Conservation (phyloP, 2,888 invertebrate species). For the Agrotis puta region DNA sequence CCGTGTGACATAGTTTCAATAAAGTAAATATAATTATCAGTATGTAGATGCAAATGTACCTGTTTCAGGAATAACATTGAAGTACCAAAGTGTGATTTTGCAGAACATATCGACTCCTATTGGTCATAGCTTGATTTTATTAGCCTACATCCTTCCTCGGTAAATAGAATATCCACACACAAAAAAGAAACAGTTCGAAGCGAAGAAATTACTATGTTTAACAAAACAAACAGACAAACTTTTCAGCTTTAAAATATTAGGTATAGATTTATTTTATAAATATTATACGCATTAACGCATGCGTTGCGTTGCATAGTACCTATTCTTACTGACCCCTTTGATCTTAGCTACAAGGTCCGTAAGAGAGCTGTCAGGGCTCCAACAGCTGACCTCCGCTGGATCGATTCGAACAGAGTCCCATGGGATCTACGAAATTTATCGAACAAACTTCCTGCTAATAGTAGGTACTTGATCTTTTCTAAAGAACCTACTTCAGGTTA, state of each 20-base stretch:
- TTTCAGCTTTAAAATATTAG: not conserved
- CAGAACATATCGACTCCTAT: too few relatives aligned
- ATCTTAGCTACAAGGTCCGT: slow-evolving; percentile 11
- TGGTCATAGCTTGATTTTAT: too few relatives aligned
- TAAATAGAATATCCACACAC: too few relatives aligned
- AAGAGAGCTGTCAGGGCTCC: slow-evolving; percentile 26
- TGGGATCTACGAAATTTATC: slow-evolving; percentile 42
- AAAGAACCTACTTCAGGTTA: not conserved
- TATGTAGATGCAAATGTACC: not conserved
- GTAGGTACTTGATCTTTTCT: slow-evolving; percentile 34
- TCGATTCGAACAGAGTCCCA: slow-evolving; percentile 47
- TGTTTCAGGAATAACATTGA: not conserved
- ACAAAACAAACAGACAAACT: too few relatives aligned
- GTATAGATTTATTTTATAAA: too few relatives aligned
- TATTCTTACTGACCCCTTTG: not conserved
- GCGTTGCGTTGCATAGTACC: too few relatives aligned
- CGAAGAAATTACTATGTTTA: too few relatives aligned
- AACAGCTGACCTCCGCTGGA: slow-evolving; percentile 37
- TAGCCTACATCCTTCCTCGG: too few relatives aligned
- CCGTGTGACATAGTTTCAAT: not conserved
- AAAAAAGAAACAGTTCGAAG: too few relatives aligned
- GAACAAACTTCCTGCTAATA: slow-evolving; percentile 15
- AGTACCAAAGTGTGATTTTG: not conserved
- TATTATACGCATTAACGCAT: too few relatives aligned
- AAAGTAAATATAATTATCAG: not conserved